These are phyloP conservation scores for Merops nubicus DNA, from an alignment of 2,113 vertebrate genomes.

Conservation along the genomic window DNA sequence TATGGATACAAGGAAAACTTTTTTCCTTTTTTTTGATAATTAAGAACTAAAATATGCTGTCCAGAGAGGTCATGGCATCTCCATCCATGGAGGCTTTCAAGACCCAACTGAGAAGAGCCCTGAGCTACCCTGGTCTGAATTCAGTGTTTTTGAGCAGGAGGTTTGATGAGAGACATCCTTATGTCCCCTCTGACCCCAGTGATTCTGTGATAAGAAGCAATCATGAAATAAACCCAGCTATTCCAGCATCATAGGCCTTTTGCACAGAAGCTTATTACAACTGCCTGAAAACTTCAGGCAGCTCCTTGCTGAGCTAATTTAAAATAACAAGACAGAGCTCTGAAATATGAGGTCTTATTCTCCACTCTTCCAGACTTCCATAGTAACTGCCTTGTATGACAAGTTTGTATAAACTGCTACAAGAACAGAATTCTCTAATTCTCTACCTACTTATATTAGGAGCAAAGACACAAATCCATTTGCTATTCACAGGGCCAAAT, in stretches of 20 bases:
- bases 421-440: not conserved
- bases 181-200: not conserved
- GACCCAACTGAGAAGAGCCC: not conserved
- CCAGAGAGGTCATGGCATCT: not conserved
- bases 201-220: not conserved
- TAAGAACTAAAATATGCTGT: not conserved
- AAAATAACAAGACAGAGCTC: not conserved
- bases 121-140: not conserved
- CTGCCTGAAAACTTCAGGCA: not conserved
- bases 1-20: not conserved
- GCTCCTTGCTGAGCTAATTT: not conserved
- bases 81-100: not conserved
- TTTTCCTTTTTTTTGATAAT: not conserved
- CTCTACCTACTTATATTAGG: not conserved
- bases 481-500: not conserved
- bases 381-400: not conserved
- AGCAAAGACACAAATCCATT: not conserved
- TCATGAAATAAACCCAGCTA: not conserved
- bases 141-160: fast-evolving
- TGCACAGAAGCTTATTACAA: not conserved
- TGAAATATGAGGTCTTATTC: not conserved
- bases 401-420: not conserved
- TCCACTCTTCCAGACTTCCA: not conserved
- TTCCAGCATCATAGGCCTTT: not conserved
- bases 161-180: fast-evolving